These are phyloP conservation scores for Heterohyrax brucei DNA, from an alignment of 2,797 vertebrate species.

Conservation along the genomic window DNA sequence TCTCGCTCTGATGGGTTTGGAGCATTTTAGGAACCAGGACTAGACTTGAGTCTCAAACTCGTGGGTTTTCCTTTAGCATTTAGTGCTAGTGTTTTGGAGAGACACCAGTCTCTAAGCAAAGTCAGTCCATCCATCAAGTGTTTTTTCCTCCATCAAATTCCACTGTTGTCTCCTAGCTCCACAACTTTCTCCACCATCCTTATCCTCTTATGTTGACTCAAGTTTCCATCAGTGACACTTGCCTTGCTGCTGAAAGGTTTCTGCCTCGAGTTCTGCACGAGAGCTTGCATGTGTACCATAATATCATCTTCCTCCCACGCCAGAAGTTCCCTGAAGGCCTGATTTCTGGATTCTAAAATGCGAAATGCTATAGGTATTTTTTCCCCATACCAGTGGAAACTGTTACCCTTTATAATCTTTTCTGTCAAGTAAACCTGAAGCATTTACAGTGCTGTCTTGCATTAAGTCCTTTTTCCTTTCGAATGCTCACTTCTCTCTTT, in stretches of 20 bases:
- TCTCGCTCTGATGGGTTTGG: background rate
- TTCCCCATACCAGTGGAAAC: background rate
- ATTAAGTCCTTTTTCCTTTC: slow-evolving; percentile 42
- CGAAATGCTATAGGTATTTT: background rate
- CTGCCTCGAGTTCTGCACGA: background rate
- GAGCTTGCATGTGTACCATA: background rate
- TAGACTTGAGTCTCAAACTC: background rate
- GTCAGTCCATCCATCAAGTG: background rate
- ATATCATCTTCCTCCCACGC: background rate
- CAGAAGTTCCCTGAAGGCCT: background rate
- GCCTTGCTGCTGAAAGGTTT: background rate
- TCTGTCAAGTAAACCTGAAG: slow-evolving; percentile 49
- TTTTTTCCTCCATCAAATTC: background rate
- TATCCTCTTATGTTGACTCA: background rate
- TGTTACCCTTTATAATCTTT: slow-evolving; percentile 48
- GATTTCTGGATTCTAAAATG: background rate
- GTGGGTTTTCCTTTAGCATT: background rate
- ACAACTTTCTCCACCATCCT: background rate
- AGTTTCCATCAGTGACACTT: background rate
- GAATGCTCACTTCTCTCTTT: slow-evolving; percentile 38
- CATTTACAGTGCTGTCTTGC: slow-evolving; percentile 46
- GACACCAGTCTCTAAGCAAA: background rate
- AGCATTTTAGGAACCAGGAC: background rate
- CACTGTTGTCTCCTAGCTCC: background rate
- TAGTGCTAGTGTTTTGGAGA: background rate